These are phyloP conservation scores for Ploceus nigricollis DNA, from an alignment of 2,113 vertebrate species.

Conservation along the genomic window DNA sequence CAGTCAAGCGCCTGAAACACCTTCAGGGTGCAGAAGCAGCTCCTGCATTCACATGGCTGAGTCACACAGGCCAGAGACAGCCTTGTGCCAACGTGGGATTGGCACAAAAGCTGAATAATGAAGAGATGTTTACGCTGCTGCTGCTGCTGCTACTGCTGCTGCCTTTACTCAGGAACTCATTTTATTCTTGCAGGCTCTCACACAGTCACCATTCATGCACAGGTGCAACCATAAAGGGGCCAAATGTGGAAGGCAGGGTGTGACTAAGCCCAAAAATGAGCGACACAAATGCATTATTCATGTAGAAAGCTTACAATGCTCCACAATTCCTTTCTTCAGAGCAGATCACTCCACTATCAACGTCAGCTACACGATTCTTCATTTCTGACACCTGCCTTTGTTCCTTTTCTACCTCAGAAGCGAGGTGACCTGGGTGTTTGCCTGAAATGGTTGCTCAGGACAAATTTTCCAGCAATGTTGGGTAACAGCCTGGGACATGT, in stretches of 20 bases:
- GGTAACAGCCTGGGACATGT: background rate
- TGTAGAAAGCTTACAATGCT: conserved; percentile 31
- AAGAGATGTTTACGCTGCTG: background rate
- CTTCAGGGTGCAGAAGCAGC: background rate
- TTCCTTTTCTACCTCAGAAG: background rate
- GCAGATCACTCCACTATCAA: background rate
- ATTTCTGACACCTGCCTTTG: conserved; percentile 51
- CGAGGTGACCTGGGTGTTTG: background rate
- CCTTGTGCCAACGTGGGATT: background rate
- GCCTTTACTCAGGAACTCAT: background rate
- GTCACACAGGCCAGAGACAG: background rate
- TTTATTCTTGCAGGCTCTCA: conserved; percentile 27
- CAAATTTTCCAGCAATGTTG: background rate
- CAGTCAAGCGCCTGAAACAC: background rate
- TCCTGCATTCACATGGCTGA: background rate
- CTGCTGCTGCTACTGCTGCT: background rate
- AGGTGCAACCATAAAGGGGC: conserved; percentile 55
- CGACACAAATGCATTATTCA: conserved; percentile 52
- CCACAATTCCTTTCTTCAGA: conserved; percentile 2
- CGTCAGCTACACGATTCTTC: background rate
- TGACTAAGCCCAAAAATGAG: conserved; percentile 60
- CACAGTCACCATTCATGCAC: conserved; percentile 41
- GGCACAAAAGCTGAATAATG: conserved; percentile 48
- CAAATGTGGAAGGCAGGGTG: conserved; percentile 60
- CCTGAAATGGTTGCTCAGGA: background rate